phyloP scores from a whole-genome alignment of 1,140 invertebrate genomes.

The Drosophila ohnishii region DNA sequence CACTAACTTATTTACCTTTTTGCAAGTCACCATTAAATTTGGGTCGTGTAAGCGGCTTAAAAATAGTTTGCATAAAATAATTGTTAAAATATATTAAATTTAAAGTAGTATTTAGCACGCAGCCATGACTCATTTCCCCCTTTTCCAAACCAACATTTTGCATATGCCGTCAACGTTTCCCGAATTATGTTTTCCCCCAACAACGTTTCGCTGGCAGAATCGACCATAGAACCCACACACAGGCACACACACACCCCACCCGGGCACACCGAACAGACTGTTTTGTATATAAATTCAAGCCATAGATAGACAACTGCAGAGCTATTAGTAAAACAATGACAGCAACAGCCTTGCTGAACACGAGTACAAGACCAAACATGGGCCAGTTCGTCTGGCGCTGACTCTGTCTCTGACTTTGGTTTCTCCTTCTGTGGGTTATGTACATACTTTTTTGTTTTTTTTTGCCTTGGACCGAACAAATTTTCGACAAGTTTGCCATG shows the following conservation, averaged over 20 bases:
- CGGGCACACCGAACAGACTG: constrained; percentile 6
- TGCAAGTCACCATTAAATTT: too few relatives aligned
- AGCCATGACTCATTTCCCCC: not conserved
- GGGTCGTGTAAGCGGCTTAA: too few relatives aligned
- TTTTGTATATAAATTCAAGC: constrained; percentile 33
- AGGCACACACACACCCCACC: constrained; percentile 2
- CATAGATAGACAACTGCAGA: constrained; percentile 61
- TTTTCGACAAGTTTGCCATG: constrained; percentile 51
- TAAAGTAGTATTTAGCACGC: not conserved
- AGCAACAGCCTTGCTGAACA: constrained; percentile 75
- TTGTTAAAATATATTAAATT: too few relatives aligned
- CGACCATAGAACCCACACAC: constrained; percentile 26
- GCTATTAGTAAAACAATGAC: constrained; percentile 78
- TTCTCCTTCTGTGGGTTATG: constrained; percentile 32
- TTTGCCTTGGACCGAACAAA: constrained; percentile 29
- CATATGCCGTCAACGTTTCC: constrained; percentile 2
- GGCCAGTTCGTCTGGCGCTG: constrained; percentile 57
- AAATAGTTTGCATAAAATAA: not conserved
- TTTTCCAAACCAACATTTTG: not conserved
- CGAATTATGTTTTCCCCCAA: constrained; percentile 10
- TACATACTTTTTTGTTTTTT: constrained; percentile 3
- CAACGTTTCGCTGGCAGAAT: constrained; percentile 7
- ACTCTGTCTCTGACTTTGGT: constrained; percentile 43
- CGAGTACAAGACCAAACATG: constrained; percentile 63
- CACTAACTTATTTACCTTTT: not conserved